Evolutionary conservation across 2,888 invertebrate genomes (phyloP), one percentile per base, ranked within the genome.

Genomic region (Diachrysia chrysitis): DNA sequence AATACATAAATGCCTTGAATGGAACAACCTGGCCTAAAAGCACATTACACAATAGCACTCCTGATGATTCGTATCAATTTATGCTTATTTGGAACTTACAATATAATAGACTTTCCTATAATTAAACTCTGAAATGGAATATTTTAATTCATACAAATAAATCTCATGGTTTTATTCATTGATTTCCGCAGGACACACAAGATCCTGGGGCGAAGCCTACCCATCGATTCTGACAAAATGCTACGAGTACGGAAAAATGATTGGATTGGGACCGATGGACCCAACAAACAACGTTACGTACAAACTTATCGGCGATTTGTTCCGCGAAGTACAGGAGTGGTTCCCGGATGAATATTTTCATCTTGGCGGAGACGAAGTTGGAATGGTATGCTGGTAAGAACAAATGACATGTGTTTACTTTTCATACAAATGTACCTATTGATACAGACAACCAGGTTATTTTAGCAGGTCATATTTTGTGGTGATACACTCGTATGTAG

Each of bases 321-420:
- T 98, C 78, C 85, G 89, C 23, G 98, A 98, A 92, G 95, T 98
- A 1, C 93, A 95, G 55, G 73, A 86, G 0, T 93, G 97, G 16
- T 99, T 99, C 89, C 97, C 97, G 0, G 99, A 99, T 78, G 92
- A 96, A 75, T 98, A 97, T 87, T 87, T 99, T 23, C 99, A 99
- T 90, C 90, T 99, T 3, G 99, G 99, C 10, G 99, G 98, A 0
- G 99, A 99, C 90, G 99, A 99, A 94, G 98, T 99, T 0, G 96
- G 96, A 23, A 96, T 97, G 85, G 94, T 95, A 57, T 99, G 99
- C 87, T 99, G 98, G 98, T 97, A 88, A 92, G 94, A 46, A 51
- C 0, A 21, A 51, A 3, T n/a, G 1, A 16, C 37, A 16, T 37
- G n/a, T n/a, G n/a, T n/a, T 37, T 37, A 37, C 10, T 12, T 10